Conservation (phyloP, 1,140 invertebrate genomes). For the Lamellibrachia luymesi region DNA sequence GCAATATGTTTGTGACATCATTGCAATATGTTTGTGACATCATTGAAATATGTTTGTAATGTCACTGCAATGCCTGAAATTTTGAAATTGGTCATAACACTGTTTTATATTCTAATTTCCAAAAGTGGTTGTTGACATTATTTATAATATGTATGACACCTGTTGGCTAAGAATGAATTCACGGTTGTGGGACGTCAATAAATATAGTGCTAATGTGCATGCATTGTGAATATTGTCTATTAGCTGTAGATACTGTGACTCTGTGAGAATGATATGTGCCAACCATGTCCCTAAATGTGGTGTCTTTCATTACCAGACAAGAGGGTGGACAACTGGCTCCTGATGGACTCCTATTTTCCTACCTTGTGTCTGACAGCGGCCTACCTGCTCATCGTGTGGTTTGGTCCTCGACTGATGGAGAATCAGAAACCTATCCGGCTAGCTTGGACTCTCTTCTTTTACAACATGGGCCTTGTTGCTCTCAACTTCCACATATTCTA, state of each 20-base stretch:
- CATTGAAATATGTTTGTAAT: too few relatives aligned
- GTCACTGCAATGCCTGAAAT: too few relatives aligned
- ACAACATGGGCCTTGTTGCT: constrained; percentile 80
- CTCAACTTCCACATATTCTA: constrained; percentile 84
- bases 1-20: too few relatives aligned
- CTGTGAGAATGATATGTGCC: neutral
- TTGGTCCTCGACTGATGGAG: constrained; percentile 79
- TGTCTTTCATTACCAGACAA: constrained; percentile 68
- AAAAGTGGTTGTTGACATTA: too few relatives aligned
- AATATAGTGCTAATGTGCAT: too few relatives aligned
- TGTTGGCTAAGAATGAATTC: too few relatives aligned
- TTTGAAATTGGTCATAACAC: too few relatives aligned
- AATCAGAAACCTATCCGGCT: constrained; percentile 77
- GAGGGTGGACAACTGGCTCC: constrained; percentile 82
- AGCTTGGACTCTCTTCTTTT: constrained; percentile 75
- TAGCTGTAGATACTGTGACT: neutral
- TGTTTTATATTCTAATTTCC: too few relatives aligned
- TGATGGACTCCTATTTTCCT: constrained; percentile 88
- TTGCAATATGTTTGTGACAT: too few relatives aligned
- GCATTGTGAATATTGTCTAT: too few relatives aligned
- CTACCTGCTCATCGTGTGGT: constrained; percentile 76
- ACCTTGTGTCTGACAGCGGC: constrained; percentile 77
- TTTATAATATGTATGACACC: too few relatives aligned
- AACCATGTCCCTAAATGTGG: neutral
- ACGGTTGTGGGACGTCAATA: too few relatives aligned